phyloP scores from a whole-genome alignment of 37 sponge, comb jelly and placozoan species.

The Spongia lamella region DNA sequence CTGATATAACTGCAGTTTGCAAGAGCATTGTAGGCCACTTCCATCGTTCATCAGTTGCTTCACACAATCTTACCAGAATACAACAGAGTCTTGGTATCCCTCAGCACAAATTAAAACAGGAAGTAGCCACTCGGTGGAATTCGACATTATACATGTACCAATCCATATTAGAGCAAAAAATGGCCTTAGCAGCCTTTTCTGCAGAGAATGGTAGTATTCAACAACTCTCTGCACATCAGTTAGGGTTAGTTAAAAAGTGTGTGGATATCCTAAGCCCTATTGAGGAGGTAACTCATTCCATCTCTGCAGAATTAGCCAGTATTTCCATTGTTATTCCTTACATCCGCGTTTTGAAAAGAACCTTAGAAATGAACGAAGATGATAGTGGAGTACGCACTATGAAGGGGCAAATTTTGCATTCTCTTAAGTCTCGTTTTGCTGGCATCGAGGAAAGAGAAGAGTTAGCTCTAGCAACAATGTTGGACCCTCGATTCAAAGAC shows the following conservation, averaged over 20 bases:
- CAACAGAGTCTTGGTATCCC: not conserved
- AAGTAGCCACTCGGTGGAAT: not conserved
- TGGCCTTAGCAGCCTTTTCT: not conserved
- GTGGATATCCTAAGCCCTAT: too few species aligned
- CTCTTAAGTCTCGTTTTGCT: not conserved
- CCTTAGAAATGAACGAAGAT: too few species aligned
- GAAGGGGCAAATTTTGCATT: too few species aligned
- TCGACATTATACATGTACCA: not conserved
- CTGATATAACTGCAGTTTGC: not conserved
- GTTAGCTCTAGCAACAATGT: too few species aligned
- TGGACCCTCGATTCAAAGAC: constrained; percentile 5
- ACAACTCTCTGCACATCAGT: too few species aligned
- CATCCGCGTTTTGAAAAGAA: too few species aligned
- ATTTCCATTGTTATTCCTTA: too few species aligned
- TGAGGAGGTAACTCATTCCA: too few species aligned
- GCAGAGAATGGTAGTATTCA: not conserved
- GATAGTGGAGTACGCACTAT: too few species aligned
- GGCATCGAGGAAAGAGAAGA: not conserved
- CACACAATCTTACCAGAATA: not conserved
- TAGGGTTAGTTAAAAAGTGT: too few species aligned
- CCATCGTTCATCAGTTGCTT: constrained; percentile 1
- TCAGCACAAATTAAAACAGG: not conserved
- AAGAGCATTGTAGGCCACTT: constrained; percentile 15
- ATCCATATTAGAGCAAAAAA: not conserved
- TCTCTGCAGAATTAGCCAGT: too few species aligned